phyloP scores from a whole-genome alignment of 1,140 invertebrate genomes.

The Trichonephila clavipes region DNA sequence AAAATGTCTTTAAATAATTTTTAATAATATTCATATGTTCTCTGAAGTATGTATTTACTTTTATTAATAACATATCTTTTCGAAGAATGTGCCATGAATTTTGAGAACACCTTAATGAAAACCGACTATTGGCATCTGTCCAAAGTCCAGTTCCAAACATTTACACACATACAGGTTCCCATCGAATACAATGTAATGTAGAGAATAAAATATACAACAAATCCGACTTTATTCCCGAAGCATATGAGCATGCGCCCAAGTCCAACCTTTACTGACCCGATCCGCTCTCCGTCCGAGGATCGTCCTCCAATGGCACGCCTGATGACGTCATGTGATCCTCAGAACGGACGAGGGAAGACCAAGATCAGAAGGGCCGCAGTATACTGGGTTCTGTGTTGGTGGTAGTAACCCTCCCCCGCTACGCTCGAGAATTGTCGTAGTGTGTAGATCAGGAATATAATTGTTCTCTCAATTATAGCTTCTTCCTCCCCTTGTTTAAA shows the following conservation, averaged over 20 bases:
- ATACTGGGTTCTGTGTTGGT: slow-evolving; percentile 28
- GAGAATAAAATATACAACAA: not conserved
- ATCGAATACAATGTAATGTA: too few species aligned
- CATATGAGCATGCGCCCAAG: not conserved
- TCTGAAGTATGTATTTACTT: too few species aligned
- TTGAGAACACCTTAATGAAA: too few species aligned
- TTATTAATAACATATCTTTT: too few species aligned
- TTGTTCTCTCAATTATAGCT: not conserved
- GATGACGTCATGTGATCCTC: slow-evolving; percentile 62
- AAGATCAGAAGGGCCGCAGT: slow-evolving; percentile 42
- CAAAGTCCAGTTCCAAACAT: too few species aligned
- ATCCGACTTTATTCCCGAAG: not conserved
- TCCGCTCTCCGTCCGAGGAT: slow-evolving; percentile 28
- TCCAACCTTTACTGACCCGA: not conserved
- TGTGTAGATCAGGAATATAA: slow-evolving; percentile 39
- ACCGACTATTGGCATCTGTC: too few species aligned
- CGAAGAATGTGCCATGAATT: too few species aligned
- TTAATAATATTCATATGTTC: too few species aligned
- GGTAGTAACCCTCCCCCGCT: slow-evolving; percentile 3
- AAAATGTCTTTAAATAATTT: too few species aligned
- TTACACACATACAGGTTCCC: too few species aligned
- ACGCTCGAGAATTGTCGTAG: slow-evolving; percentile 23
- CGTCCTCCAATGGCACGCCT: slow-evolving; percentile 51
- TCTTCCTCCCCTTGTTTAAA: not conserved
- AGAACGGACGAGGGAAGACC: slow-evolving; percentile 61